phyloP scores from a whole-genome alignment of 2,797 vertebrate genomes.

The Muscicapa comitata region DNA sequence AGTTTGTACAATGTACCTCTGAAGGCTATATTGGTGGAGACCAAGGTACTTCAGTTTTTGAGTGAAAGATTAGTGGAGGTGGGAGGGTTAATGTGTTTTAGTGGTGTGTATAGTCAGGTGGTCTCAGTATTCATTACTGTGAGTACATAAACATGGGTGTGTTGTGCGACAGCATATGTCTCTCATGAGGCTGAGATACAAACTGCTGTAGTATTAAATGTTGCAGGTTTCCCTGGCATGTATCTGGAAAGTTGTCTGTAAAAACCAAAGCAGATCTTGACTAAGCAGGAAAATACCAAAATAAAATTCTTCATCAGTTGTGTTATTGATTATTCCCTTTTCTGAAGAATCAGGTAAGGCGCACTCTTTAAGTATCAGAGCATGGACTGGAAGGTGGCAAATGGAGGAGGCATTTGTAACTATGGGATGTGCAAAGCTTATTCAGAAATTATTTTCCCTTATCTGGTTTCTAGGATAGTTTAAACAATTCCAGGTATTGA shows the following conservation, averaged over 20 bases:
- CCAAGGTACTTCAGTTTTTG: neutral
- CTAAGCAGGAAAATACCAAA: neutral
- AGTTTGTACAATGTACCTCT: neutral
- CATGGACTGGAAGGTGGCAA: neutral
- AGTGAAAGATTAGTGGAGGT: neutral
- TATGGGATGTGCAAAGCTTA: neutral
- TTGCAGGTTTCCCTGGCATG: neutral
- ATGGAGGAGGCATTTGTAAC: neutral
- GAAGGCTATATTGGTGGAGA: neutral
- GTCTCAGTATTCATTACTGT: neutral
- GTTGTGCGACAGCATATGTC: neutral
- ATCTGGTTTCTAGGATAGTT: neutral
- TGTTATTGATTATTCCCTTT: neutral
- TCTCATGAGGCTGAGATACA: neutral
- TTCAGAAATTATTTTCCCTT: neutral
- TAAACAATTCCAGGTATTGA: neutral
- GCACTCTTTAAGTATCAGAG: neutral
- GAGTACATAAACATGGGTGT: neutral
- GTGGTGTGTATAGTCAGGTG: neutral
- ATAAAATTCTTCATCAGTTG: neutral
- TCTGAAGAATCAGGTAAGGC: neutral
- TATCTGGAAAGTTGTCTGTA: neutral
- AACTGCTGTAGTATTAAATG: neutral
- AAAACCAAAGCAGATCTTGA: neutral
- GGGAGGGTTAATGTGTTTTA: neutral